phyloP scores from a whole-genome alignment of 2,113 vertebrate genomes.

The Hiodon alosoides region DNA sequence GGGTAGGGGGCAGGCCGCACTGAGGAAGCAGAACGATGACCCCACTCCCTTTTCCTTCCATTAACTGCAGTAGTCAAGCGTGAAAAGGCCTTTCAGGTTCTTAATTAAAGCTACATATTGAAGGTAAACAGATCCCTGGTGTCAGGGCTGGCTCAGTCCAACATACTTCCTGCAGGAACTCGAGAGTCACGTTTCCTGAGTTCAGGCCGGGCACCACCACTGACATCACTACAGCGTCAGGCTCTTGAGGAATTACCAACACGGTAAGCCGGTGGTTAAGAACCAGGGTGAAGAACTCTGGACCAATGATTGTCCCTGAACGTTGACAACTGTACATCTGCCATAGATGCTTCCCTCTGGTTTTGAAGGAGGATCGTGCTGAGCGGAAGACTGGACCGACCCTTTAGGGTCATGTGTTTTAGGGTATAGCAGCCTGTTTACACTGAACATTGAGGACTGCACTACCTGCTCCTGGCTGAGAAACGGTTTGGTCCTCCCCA shows the following conservation, averaged over 20 bases:
- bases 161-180: conserved; percentile 15
- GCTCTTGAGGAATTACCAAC: no score
- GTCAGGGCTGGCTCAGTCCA: conserved; percentile 10
- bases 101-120: conserved; percentile 56
- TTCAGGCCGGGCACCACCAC: no score
- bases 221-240: no score
- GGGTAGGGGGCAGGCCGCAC: conserved; percentile 5
- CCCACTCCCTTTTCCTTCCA: conserved; percentile 31
- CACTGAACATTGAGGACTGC: background rate
- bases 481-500: conserved; percentile 33
- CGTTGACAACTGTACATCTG: no score
- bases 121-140: conserved; percentile 37
- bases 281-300: no score
- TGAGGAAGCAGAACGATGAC: conserved; percentile 1
- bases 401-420: background rate
- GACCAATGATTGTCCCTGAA: no score
- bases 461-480: background rate
- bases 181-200: no score
- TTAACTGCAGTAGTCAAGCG: conserved; percentile 51
- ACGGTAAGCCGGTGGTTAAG: no score
- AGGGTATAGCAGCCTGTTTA: background rate
- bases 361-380: no score
- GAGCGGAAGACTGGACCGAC: no score
- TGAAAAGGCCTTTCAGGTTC: conserved; percentile 37
- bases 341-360: no score